phyloP scores from a whole-genome alignment of 2,797 vertebrate genomes.

The Podarcis lilfordi region DNA sequence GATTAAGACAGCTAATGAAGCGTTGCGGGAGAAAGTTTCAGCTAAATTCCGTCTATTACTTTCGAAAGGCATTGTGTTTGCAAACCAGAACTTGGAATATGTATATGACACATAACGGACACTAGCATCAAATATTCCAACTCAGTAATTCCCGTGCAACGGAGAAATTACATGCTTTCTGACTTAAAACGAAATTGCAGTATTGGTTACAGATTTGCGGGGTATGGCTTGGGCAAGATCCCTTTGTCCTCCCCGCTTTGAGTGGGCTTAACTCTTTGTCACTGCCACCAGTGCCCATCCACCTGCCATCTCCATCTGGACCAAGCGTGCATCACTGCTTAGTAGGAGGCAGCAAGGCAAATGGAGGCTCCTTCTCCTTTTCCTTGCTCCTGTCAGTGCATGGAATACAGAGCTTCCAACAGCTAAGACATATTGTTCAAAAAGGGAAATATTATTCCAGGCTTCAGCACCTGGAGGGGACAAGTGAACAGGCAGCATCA shows the following conservation, averaged over 20 bases:
- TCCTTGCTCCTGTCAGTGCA: neutral
- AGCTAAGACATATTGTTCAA: too few relatives aligned
- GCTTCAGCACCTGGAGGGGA: neutral
- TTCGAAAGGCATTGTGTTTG: conserved; percentile 35
- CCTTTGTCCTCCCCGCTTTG: neutral
- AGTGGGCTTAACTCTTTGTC: neutral
- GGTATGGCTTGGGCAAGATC: too few relatives aligned
- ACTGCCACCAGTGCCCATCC: neutral
- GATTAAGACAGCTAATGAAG: conserved; percentile 25
- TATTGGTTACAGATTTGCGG: neutral
- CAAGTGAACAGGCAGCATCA: neutral
- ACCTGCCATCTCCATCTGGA: neutral
- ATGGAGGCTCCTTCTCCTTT: neutral
- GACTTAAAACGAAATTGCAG: neutral
- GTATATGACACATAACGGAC: conserved; percentile 10
- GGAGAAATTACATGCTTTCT: conserved; percentile 2
- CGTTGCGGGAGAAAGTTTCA: conserved; percentile 26
- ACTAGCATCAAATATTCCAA: conserved; percentile 39
- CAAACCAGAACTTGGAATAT: conserved; percentile 38
- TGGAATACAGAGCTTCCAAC: too few relatives aligned
- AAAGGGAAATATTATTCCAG: too few relatives aligned
- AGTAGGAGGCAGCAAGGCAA: neutral
- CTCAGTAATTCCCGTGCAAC: conserved; percentile 13
- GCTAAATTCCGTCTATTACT: conserved; percentile 20
- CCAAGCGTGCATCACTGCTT: neutral